Evolutionary conservation across 2,113 vertebrate genomes (phyloP).

Genomic region (Steatornis caripensis): DNA sequence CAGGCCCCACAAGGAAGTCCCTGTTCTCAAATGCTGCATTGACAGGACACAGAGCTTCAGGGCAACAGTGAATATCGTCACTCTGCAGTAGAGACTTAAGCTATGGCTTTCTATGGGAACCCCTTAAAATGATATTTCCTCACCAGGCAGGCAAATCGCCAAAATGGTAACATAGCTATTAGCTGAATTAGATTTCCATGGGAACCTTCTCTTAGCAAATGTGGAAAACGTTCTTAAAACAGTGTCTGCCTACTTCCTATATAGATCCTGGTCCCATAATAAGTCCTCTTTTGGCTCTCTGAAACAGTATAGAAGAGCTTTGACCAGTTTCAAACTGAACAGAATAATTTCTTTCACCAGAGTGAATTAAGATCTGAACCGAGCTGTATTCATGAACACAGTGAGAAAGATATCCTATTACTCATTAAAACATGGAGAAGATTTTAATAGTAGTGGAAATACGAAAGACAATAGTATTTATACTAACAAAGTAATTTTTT

Average conservation of each 20-base stretch:
- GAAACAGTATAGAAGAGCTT: slow-evolving; percentile 5
- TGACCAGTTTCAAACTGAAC: background rate
- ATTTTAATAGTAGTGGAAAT: background rate
- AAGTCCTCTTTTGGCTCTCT: background rate
- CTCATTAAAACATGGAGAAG: background rate
- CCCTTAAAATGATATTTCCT: background rate
- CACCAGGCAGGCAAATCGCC: background rate
- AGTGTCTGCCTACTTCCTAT: background rate
- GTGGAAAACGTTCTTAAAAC: background rate
- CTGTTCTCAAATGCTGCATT: background rate
- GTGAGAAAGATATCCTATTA: background rate
- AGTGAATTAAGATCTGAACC: background rate
- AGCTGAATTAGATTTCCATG: slow-evolving; percentile 35
- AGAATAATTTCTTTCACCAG: background rate
- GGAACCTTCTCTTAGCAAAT: background rate
- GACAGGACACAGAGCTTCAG: background rate
- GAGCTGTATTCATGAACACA: background rate
- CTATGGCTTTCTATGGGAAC: background rate
- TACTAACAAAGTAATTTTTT: background rate
- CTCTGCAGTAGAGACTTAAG: background rate
- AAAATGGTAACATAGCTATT: slow-evolving; percentile 2
- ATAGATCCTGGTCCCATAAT: background rate
- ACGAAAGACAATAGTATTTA: background rate
- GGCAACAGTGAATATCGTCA: background rate
- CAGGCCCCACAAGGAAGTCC: background rate